Evolutionary conservation across 1,140 invertebrate genomes (phyloP), one percentile per base, ranked within the genome.

Genomic region (Frieseomelitta varia): DNA sequence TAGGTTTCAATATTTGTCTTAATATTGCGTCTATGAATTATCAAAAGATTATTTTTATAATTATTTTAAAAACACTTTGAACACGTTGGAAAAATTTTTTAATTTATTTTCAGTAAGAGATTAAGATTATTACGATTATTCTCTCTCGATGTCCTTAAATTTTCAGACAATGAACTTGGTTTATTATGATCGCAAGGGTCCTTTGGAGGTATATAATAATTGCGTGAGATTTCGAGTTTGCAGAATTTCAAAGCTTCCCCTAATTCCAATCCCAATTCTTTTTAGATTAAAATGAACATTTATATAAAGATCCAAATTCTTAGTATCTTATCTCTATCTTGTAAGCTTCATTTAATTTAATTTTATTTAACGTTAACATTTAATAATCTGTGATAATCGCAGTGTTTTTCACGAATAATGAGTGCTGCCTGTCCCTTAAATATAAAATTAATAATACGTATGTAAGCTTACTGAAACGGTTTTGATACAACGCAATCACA

Each of bases 161-260:
- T 93, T 92, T 87, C 90, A 93, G 92, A 93, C 87, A 79, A 71
- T 81, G 67, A 90, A 83, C 78, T 87, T 88, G 71, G 56, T 92
- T 90, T 86, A 81, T 86, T 72, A 84, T 63, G 91, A 86, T 65
- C 87, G 74, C 24, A 72, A 85, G 68, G 90, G 87, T 73, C 87
- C 89, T 30, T 81, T 82, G 67, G 87, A 93, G 91, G 91, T 93
- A 92, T 71, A 76, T 30, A 1, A 75, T 15, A 73, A 51, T 84
- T 21, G 77, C 27, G 61, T 88, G 77, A 34, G 78, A 47, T 72
- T 76, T 68, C 61, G 72, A 73, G 63, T 76, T 75, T 75, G n/a
- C 39, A 61, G 15, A 72, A 19, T 81, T 73, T 65, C 21, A 17
- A 71, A 69, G 67, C 67, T 87, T 80, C 19, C 39, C 11, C n/a